These are phyloP conservation scores for Camponotus floridanus DNA, from an alignment of 1,140 invertebrate genomes.

Conservation along the genomic window DNA sequence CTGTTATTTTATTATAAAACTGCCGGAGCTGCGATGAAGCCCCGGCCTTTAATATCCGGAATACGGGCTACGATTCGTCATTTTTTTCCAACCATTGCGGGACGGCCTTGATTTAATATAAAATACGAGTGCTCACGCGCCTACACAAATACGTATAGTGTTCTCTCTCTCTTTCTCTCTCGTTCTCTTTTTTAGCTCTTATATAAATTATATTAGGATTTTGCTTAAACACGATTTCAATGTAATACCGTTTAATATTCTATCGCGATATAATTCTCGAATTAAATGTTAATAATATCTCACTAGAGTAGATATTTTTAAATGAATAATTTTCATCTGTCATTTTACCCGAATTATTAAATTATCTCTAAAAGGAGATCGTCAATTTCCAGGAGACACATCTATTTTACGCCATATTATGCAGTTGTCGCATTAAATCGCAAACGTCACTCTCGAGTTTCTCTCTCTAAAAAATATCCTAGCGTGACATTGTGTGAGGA, in stretches of 20 bases:
- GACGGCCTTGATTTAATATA: constrained; percentile 48
- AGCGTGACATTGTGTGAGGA: background rate
- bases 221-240: background rate
- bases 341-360: constrained; percentile 18
- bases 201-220: constrained; percentile 34
- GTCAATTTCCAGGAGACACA: background rate
- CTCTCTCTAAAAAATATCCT: background rate
- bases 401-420: constrained; percentile 8
- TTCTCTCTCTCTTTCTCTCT: background rate
- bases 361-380: constrained; percentile 7
- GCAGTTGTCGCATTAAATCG: constrained; percentile 21
- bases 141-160: no score
- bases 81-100: constrained; percentile 9
- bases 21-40: constrained; percentile 16
- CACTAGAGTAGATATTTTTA: background rate
- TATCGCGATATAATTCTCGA: background rate
- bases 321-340: background rate
- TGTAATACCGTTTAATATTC: constrained; percentile 16
- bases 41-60: constrained; percentile 50
- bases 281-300: constrained; percentile 6
- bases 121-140: background rate
- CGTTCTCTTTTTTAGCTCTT: background rate
- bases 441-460: background rate
- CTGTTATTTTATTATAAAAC: constrained; percentile 61
- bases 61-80: constrained; percentile 47